Conservation (phyloP, 2,113 vertebrate genomes). For the Casuarius casuarius region DNA sequence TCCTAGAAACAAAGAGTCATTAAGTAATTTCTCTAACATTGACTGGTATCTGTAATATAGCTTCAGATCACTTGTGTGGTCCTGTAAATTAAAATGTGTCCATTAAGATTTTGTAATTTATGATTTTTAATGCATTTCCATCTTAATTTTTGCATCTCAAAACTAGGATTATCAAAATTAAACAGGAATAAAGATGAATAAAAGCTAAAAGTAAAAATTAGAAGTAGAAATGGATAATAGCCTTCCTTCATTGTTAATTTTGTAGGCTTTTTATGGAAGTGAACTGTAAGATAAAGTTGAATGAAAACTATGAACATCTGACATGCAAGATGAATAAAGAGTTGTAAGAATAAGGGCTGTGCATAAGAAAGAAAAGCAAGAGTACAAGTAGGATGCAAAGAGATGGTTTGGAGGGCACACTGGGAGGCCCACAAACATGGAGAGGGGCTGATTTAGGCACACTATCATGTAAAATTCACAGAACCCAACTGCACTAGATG, state of each 20-base stretch:
- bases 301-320: not conserved
- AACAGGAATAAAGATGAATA: not conserved
- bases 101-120: not conserved
- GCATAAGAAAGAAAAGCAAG: not conserved
- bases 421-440: fast-evolving
- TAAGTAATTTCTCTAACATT: not conserved
- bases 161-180: not conserved
- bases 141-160: not conserved
- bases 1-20: not conserved
- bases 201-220: not conserved
- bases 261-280: not conserved
- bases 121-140: not conserved
- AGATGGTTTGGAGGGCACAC: not conserved
- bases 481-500: not conserved
- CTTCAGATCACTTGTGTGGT: not conserved
- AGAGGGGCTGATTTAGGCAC: not conserved
- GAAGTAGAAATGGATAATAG: not conserved
- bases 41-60: not conserved
- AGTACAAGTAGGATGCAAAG: not conserved
- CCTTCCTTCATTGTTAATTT: not conserved
- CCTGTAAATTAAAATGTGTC: not conserved
- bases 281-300: not conserved
- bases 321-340: not conserved
- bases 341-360: not conserved
- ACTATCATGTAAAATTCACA: not conserved